phyloP scores from a whole-genome alignment of 2,797 vertebrate species.

The Pygocentrus nattereri region DNA sequence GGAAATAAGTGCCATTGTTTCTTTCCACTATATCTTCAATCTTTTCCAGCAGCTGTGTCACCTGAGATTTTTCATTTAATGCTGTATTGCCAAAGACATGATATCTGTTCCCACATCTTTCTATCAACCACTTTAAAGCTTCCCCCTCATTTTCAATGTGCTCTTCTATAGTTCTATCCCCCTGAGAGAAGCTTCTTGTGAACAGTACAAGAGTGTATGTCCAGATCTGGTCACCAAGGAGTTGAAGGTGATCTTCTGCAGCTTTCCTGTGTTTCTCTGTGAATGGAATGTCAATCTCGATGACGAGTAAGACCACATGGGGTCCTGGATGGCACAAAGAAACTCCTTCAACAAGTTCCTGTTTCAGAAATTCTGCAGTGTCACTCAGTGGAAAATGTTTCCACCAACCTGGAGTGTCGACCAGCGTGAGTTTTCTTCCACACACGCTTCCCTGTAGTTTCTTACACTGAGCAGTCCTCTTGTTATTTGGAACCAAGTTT shows the following conservation, averaged over 20 bases:
- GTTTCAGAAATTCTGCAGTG: slow-evolving; percentile 17
- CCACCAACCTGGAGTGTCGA: slow-evolving; percentile 40
- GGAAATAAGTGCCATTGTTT: not conserved
- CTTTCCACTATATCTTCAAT: slow-evolving; percentile 7
- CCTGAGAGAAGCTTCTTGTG: not conserved
- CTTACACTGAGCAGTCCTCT: slow-evolving; percentile 2
- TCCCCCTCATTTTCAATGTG: slow-evolving; percentile 7
- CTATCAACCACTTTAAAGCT: slow-evolving; percentile 4
- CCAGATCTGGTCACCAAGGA: slow-evolving; percentile 22
- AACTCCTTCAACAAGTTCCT: slow-evolving; percentile 28
- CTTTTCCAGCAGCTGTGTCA: not conserved
- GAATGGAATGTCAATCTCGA: slow-evolving; percentile 16
- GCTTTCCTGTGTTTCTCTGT: slow-evolving; percentile 24
- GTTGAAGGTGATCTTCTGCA: slow-evolving; percentile 6
- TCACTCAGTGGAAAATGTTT: slow-evolving; percentile 19
- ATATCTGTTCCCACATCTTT: slow-evolving; percentile 26
- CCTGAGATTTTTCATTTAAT: not conserved
- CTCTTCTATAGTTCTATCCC: not conserved
- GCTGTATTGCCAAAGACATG: slow-evolving; percentile 6
- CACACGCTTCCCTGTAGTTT: not conserved
- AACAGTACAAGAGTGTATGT: slow-evolving; percentile 11
- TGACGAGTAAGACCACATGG: slow-evolving; percentile 34
- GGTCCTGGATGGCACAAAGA: slow-evolving; percentile 42
- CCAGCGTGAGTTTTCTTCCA: not conserved
- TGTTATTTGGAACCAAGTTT: not conserved